These are phyloP conservation scores for Gadus macrocephalus DNA, from an alignment of 2,113 vertebrate species.

Conservation along the genomic window DNA sequence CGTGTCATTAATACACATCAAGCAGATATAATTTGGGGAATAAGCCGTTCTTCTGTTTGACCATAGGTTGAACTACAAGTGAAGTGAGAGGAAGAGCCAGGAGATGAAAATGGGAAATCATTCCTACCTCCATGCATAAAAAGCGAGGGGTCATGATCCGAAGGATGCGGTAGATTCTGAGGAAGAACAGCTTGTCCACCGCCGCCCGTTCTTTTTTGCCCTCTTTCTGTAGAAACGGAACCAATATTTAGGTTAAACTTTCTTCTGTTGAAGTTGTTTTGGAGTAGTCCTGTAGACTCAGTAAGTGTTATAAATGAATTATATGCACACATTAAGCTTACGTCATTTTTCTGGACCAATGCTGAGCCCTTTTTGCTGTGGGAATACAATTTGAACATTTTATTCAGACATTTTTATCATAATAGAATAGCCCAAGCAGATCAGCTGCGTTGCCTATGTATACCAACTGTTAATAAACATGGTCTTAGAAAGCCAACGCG, in stretches of 20 bases:
- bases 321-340: slow-evolving; percentile 52
- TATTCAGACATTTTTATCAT: neutral
- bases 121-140: slow-evolving; percentile 89
- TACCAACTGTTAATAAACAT: no score
- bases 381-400: slow-evolving; percentile 20
- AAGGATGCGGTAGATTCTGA: slow-evolving; percentile 78
- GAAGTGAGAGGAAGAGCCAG: no score
- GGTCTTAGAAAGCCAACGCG: no score
- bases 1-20: no score
- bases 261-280: no score
- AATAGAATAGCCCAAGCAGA: no score
- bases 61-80: no score
- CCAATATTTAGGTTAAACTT: neutral
- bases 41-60: no score
- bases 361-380: slow-evolving; percentile 81
- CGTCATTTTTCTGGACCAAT: slow-evolving; percentile 72
- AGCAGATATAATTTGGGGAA: no score
- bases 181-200: slow-evolving; percentile 86
- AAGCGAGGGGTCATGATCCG: slow-evolving; percentile 84
- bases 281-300: neutral
- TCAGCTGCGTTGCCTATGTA: no score
- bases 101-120: neutral
- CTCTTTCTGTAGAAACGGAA: slow-evolving; percentile 76
- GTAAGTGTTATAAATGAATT: neutral
- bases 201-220: slow-evolving; percentile 84